Evolutionary conservation across 2,888 invertebrate genomes (phyloP), one percentile per base, ranked within the genome.

Genomic region (Ectobius pallidus): DNA sequence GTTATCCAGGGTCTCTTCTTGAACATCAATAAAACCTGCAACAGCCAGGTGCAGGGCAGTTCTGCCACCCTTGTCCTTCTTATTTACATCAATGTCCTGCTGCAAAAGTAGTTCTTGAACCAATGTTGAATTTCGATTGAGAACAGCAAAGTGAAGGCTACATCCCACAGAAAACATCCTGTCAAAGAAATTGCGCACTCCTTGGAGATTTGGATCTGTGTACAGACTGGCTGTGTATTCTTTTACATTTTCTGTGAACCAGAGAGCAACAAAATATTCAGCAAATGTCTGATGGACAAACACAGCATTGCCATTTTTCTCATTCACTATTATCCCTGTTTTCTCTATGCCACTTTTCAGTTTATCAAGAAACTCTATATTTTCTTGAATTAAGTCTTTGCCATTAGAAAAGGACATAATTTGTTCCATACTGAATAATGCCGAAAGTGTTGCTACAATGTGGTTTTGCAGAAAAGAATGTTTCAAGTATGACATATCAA

Each of bases 201-300:
- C 44, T 44, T 46, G 39, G 58, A 69, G 55, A n/a, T 61, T 68
- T 18, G 55, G 46, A 3, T 61, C 68, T 16, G 34, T 72, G 14
- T 69, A 22, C 27, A 67, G 62, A 16, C 22, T 61, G 14, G 65
- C 25, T 2, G 72, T n/a, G 22, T 72, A 67, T 9, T 22, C 20
- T 34, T 27, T 27, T 9, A 25, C 52, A 44, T 74, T 68, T 20
- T 61, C 32, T 0, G 65, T 72, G 25, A 73, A 70, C 72, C 72
- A 74, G 1, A 46, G 55, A 3, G 72, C 74, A 32, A 49, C 70
- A 27, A 74, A 74, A 25, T 63, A 74, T 46, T 74, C 74, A 2
- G 72, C 72, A 69, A 74, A 74, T 1, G 65, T 72, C n/a, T 70
- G 39, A 25, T 74, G 74, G 4, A 74, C 49, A 62, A 74, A 74